Percentiles rank a stretch among this genome's conserved stretches.
Conservation (phyloP, 2,113 vertebrate species). For the Embiotoca jacksoni region DNA sequence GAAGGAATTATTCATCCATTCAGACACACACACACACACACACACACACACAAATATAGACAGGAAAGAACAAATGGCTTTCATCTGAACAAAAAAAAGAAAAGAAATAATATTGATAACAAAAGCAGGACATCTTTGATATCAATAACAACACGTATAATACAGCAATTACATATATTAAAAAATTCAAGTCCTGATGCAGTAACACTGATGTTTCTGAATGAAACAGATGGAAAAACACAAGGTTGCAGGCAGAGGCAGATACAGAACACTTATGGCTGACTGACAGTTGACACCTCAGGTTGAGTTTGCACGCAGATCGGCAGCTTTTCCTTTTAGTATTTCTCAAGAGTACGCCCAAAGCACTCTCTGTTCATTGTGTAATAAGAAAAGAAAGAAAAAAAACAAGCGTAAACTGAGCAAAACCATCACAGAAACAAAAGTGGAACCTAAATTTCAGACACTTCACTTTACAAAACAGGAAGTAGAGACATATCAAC, state of each 20-base stretch:
- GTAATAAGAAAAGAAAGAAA: background rate
- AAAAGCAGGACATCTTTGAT: slow-evolving; percentile 59
- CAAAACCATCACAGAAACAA: slow-evolving; percentile 42
- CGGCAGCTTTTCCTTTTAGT: slow-evolving; percentile 34
- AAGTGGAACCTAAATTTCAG: slow-evolving; percentile 57
- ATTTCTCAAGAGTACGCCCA: background rate
- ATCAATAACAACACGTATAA: slow-evolving; percentile 63
- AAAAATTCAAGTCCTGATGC: slow-evolving; percentile 89
- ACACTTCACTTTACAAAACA: slow-evolving; percentile 55
- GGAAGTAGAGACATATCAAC: slow-evolving; percentile 39
- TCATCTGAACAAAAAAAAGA: slow-evolving; percentile 55
- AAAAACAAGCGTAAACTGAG: background rate
- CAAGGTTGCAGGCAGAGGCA: slow-evolving; percentile 16
- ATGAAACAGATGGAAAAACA: slow-evolving; percentile 42
- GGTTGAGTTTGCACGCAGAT: slow-evolving; percentile 12
- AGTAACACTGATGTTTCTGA: slow-evolving; percentile 88
- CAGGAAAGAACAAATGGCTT: slow-evolving; percentile 50
- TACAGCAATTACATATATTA: slow-evolving; percentile 70
- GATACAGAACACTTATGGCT: slow-evolving; percentile 40
- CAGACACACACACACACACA: background rate
- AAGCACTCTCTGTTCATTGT: slow-evolving; percentile 24
- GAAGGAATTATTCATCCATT: slow-evolving; percentile 26
- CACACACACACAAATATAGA: slow-evolving; percentile 17
- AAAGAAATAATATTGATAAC: slow-evolving; percentile 38
- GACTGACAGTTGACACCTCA: slow-evolving; percentile 39